Conservation (phyloP, 2,797 vertebrate species). For the Poliocrania exsul region DNA sequence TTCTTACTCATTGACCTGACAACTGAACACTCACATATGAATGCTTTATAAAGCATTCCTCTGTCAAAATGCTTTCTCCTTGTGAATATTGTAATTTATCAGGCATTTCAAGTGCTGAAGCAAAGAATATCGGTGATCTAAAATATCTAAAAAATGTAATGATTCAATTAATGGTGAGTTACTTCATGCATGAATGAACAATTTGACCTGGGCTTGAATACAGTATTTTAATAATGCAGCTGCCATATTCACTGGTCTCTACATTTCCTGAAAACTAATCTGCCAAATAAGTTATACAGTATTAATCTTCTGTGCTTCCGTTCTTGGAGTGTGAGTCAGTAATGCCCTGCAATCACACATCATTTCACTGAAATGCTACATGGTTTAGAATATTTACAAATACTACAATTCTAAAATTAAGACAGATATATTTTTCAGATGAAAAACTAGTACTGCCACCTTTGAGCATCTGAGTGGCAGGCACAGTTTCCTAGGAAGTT, state of each 20-base stretch:
- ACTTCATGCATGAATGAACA: conserved; percentile 65
- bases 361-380: neutral
- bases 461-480: neutral
- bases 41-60: neutral
- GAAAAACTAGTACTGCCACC: neutral
- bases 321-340: conserved; percentile 41
- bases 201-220: conserved; percentile 53
- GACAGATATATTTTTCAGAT: neutral
- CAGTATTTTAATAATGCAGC: conserved; percentile 66
- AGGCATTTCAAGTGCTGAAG: conserved; percentile 32
- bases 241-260: conserved; percentile 62
- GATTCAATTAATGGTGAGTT: conserved; percentile 67
- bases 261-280: conserved; percentile 71
- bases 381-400: neutral
- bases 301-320: conserved; percentile 49
- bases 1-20: neutral
- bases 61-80: neutral
- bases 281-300: conserved; percentile 50
- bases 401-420: neutral
- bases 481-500: neutral
- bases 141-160: conserved; percentile 42
- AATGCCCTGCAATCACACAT: neutral
- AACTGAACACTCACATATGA: neutral
- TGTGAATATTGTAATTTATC: neutral
- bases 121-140: neutral